Evolutionary conservation across 2,888 invertebrate genomes (phyloP).

Genomic region (Clostera curtula): DNA sequence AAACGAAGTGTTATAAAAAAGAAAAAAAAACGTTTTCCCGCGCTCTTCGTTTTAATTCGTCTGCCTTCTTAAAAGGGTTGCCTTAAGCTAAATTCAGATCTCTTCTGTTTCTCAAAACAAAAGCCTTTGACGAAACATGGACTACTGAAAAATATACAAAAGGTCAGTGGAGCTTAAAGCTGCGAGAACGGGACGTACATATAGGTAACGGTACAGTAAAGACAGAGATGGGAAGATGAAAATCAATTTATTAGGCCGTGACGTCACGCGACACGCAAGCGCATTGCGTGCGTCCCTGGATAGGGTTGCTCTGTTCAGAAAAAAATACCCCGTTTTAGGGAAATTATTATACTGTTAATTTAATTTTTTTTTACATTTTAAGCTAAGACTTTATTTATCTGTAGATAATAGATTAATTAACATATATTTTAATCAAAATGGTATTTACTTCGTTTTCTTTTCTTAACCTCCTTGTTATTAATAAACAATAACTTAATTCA

Average conservation of each 20-base stretch:
- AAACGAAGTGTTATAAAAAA: too few relatives aligned
- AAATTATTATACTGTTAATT: background rate
- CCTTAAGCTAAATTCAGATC: slow-evolving; percentile 45
- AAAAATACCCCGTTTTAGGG: slow-evolving; percentile 18
- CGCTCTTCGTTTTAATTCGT: slow-evolving; percentile 6
- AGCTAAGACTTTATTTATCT: background rate
- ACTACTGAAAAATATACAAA: slow-evolving; percentile 64
- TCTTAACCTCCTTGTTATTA: too few relatives aligned
- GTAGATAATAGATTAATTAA: background rate
- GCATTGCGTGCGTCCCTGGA: slow-evolving; percentile 51
- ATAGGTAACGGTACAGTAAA: slow-evolving; percentile 18
- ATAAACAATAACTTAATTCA: too few relatives aligned
- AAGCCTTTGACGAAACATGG: slow-evolving; percentile 55
- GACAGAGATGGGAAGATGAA: slow-evolving; percentile 55
- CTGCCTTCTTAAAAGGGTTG: slow-evolving; percentile 33
- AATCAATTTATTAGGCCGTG: slow-evolving; percentile 75
- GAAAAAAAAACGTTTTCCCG: background rate
- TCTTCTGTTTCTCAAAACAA: slow-evolving; percentile 57
- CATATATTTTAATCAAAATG: too few relatives aligned
- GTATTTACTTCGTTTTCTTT: too few relatives aligned
- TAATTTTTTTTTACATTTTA: background rate
- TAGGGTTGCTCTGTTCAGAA: slow-evolving; percentile 41
- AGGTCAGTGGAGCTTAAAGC: slow-evolving; percentile 62
- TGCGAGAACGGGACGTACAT: slow-evolving; percentile 39
- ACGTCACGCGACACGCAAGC: slow-evolving; percentile 69